These are phyloP conservation scores for Ochotona princeps DNA, from an alignment of 2,113 vertebrate species.

Conservation along the genomic window DNA sequence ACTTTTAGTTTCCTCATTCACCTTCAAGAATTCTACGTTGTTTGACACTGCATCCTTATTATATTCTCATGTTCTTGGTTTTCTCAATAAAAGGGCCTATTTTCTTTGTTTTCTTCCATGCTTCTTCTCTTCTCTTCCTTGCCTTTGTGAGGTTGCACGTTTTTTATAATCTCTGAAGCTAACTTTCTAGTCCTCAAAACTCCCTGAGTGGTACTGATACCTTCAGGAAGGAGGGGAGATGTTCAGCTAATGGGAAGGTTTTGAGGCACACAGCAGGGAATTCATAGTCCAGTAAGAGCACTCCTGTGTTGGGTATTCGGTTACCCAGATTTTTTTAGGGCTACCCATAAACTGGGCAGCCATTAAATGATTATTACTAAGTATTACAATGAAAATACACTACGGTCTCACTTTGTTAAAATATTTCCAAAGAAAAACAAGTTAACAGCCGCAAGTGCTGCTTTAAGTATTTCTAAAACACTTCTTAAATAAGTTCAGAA, in stretches of 20 bases:
- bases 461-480: not conserved
- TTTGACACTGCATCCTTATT: not conserved
- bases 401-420: not conserved
- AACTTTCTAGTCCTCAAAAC: too few species aligned
- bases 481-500: not conserved
- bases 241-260: too few species aligned
- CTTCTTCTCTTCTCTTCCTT: not conserved
- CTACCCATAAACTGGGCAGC: too few species aligned
- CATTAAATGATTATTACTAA: not conserved
- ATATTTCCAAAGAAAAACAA: conserved; percentile 9
- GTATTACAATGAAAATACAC: not conserved
- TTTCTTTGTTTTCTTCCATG: too few species aligned
- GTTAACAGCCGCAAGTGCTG: not conserved
- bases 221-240: too few species aligned
- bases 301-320: too few species aligned
- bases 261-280: too few species aligned
- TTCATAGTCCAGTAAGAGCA: too few species aligned
- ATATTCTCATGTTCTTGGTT: not conserved
- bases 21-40: not conserved
- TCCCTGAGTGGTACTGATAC: too few species aligned
- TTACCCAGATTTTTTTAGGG: too few species aligned
- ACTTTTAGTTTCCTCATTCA: not conserved
- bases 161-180: not conserved
- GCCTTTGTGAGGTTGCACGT: not conserved
- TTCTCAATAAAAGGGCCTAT: not conserved